Evolutionary conservation across 2,888 invertebrate genomes (phyloP), one percentile per base, ranked within the genome.

Genomic region (Caenorhabditis zanzibari): DNA sequence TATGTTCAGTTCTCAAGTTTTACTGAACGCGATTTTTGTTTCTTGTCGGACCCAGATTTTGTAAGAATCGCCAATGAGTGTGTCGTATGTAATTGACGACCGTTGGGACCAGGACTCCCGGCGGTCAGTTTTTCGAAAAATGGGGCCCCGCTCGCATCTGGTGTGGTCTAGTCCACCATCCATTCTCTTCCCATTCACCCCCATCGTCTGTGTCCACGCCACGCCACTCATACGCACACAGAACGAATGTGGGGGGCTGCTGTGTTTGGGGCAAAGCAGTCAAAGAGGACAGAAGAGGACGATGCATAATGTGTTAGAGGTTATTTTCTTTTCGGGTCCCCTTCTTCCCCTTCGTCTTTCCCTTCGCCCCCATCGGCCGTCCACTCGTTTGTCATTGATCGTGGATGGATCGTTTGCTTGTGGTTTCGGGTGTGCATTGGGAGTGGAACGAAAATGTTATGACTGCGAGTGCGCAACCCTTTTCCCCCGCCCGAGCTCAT

Each of bases 261-360:
- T 59, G 56, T 69, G 59, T 38, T 44, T 54, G 77, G 71, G 79
- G 79, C 71, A 71, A n/a, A 63, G 41, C 63, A 54, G 68, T 68
- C 52, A 49, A 68, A 68, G 66, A 52, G 19, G 69, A 61, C 16
- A 38, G 64, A 66, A 41, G 69, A 69, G 54, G 69, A 76, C 76
- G 79, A 71, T 71, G 79, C 79, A 79, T 79, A 79, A 79, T 79
- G 79, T 79, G 79, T 79, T 79, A 69, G 79, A 64, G 71, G 79
- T 71, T 79, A 71, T 71, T 79, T 79, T 79, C 71, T 64, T 71
- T 71, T 79, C 69, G 71, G 79, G 63, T 56, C 71, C 64, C 76
- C 64, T 47, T 56, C 52, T 35, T 66, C 52, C 54, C 49, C 35
- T 19, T 47, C 66, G 61, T 35, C 56, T 35, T 44, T 66, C 32